Evolutionary conservation across 2,888 invertebrate species (phyloP), one percentile per base, ranked within the genome.

Genomic region (Mamestra brassicae): DNA sequence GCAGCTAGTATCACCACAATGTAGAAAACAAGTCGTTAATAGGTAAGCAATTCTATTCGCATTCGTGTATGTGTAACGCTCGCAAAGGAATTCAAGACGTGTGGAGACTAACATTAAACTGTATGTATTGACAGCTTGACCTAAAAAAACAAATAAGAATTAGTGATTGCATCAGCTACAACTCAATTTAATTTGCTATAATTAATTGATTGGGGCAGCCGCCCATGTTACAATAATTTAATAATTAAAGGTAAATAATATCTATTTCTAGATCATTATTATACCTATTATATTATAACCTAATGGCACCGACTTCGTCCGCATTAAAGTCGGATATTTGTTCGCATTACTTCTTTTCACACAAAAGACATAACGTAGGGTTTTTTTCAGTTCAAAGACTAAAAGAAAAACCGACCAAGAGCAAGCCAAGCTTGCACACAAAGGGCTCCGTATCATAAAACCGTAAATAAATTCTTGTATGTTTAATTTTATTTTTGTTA

Each of bases 31-130:
- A 72, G 50, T 61, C 71, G 45, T 52, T 72, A 38, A n/a, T 73
- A 26, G 26, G 26, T 26, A 61, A 55, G 38, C 61, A 34, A 77
- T 73, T 73, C 64, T 55, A 61, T 78, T 69, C 60, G 63, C 60
- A 77, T 74, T 77, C 65, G 7, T 64, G 50, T 61, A 5, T 36
- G 4, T 45, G 7, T 58, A 64, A 38, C 34, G 34, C 7, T 74
- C 34, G 60, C 45, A 62, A 57, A 63, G 54, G 15, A 63, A 79
- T 81, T 45, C 54, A 1, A 73, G 73, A 71, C 75, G 69, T 78
- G 69, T 61, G 55, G 61, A 61, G 26, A 45, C 54, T 62, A 50
- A 63, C 42, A 60, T 47, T n/a, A 36, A 60, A 34, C 13, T 36
- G 11, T 38, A 15, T 38, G 15, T 34, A 34, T 47, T 71, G 74